Percentiles rank a stretch among this genome's conserved stretches.
Conservation (phyloP, 2,888 invertebrate genomes). For the Eledona agricola region DNA sequence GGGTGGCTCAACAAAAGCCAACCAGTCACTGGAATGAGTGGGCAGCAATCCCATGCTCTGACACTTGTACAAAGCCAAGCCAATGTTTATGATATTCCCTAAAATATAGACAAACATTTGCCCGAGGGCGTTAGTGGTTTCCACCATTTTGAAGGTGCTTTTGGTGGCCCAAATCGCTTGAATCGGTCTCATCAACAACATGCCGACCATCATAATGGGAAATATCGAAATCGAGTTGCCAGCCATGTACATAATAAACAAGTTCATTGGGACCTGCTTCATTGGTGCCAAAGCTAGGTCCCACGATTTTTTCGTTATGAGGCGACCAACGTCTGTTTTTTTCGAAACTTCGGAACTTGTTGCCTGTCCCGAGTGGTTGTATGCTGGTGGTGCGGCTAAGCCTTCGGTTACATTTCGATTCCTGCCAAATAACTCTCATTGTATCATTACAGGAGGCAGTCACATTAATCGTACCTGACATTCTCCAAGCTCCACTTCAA, state of each 20-base stretch:
- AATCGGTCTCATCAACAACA: constrained; percentile 95
- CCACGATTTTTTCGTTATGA: constrained; percentile 95
- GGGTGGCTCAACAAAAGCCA: constrained; percentile 95
- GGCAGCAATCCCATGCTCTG: constrained; percentile 97
- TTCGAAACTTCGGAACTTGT: constrained; percentile 81
- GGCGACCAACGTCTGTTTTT: constrained; percentile 83
- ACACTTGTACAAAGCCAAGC: constrained; percentile 94
- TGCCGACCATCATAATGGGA: constrained; percentile 99
- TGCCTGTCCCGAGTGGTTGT: constrained; percentile 76
- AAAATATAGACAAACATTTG: constrained; percentile 94
- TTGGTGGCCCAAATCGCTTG: constrained; percentile 93
- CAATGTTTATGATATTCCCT: constrained; percentile 92
- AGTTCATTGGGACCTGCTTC: constrained; percentile 98
- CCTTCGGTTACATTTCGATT: constrained; percentile 45
- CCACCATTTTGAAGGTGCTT: constrained; percentile 92
- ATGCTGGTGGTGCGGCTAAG: constrained; percentile 85
- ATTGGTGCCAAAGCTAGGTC: constrained; percentile 94
- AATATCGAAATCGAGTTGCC: constrained; percentile 99
- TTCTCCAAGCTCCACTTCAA: constrained; percentile 59
- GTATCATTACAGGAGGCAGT: constrained; percentile 3
- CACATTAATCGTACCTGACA: constrained; percentile 50
- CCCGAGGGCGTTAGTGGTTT: constrained; percentile 86
- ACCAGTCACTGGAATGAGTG: constrained; percentile 97
- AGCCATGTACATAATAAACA: constrained; percentile 99
- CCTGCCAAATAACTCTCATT: constrained; percentile 35